A percentile compares a stretch with the other conserved stretches of the same genome.
These are phyloP conservation scores for Ciconia boyciana DNA, from an alignment of 2,113 vertebrate genomes.

Conservation along the genomic window DNA sequence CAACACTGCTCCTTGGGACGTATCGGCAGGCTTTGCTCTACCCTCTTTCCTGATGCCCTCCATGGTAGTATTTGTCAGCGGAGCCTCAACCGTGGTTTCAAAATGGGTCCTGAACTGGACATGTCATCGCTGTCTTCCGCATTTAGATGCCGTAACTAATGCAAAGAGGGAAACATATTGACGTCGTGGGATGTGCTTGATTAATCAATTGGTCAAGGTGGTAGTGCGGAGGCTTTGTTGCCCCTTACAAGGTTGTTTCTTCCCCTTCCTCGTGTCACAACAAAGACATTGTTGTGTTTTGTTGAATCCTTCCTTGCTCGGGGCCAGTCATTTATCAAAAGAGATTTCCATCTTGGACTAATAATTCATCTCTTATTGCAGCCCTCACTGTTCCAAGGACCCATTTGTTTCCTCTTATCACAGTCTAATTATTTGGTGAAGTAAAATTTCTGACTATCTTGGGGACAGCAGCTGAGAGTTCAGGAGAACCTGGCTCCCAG, in stretches of 20 bases:
- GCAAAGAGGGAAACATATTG: not conserved
- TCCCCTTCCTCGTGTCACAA: not conserved
- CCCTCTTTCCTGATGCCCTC: not conserved
- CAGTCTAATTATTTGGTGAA: constrained; percentile 37
- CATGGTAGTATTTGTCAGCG: not conserved
- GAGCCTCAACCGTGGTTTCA: accelerated
- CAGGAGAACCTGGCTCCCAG: not conserved
- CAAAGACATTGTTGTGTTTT: constrained; percentile 17
- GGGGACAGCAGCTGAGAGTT: not conserved
- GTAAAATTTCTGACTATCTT: not conserved
- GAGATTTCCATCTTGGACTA: constrained; percentile 64
- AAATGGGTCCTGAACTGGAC: not conserved
- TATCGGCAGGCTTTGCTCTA: accelerated
- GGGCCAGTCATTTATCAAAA: constrained; percentile 55
- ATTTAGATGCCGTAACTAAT: not conserved
- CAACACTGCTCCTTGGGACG: not conserved
- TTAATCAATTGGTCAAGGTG: not conserved
- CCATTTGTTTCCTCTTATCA: constrained; percentile 58
- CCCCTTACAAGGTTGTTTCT: not conserved
- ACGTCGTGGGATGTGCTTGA: not conserved
- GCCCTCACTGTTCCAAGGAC: not conserved
- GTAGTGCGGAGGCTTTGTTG: not conserved
- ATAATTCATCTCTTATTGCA: constrained; percentile 60
- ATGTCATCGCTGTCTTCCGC: not conserved
- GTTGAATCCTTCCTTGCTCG: constrained; percentile 42